These are phyloP conservation scores for Ectemnius cavifrons DNA, from an alignment of 2,888 invertebrate species.

Conservation along the genomic window DNA sequence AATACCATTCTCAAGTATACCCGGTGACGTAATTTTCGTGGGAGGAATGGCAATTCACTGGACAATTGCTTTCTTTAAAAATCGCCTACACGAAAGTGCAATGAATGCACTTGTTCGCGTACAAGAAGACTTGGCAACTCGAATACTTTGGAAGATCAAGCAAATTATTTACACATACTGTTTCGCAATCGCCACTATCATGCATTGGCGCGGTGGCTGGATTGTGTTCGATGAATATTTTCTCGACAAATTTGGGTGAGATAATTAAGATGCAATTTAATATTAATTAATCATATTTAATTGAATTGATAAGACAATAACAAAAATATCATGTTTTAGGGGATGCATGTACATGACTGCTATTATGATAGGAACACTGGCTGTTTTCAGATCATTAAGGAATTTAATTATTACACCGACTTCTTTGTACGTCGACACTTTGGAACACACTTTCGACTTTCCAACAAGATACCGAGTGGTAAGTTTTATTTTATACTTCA, in stretches of 20 bases:
- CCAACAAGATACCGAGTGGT: conserved; percentile 79
- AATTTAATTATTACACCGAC: conserved; percentile 82
- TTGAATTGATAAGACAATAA: no score
- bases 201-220: conserved; percentile 81
- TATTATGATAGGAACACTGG: conserved; percentile 59
- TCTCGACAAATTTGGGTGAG: conserved; percentile 33
- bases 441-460: conserved; percentile 81
- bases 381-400: conserved; percentile 78
- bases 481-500: conserved; percentile 44
- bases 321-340: conserved; percentile 42
- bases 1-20: background rate
- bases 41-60: background rate
- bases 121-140: background rate
- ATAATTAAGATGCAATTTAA: background rate
- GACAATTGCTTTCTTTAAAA: background rate
- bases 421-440: conserved; percentile 81
- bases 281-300: background rate
- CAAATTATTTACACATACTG: conserved; percentile 78
- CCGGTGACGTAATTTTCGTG: background rate
- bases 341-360: conserved; percentile 43
- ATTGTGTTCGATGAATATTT: conserved; percentile 71
- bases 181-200: conserved; percentile 79
- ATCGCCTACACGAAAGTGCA: background rate
- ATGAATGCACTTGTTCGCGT: background rate
- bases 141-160: background rate